Conservation (phyloP, 2,888 invertebrate species). For the Diloba caeruleocephala region DNA sequence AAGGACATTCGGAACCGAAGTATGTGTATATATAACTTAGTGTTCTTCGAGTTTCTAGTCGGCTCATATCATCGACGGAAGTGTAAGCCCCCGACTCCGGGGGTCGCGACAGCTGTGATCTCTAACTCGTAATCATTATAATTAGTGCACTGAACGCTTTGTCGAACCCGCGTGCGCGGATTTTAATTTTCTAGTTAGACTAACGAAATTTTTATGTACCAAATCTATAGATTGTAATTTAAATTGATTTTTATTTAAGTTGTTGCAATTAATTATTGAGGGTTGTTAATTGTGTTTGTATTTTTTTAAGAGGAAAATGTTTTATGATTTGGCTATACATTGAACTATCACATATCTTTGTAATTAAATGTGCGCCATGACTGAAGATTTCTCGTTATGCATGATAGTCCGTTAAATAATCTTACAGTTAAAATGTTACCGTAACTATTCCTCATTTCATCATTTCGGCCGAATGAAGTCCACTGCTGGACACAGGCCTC, state of each 20-base stretch:
- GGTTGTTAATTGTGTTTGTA: constrained; percentile 87
- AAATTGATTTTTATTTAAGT: constrained; percentile 80
- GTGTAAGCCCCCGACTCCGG: constrained; percentile 72
- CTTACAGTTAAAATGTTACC: constrained; percentile 67
- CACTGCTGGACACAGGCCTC: no score
- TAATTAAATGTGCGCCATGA: constrained; percentile 67
- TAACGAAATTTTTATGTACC: constrained; percentile 88
- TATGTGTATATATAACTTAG: constrained; percentile 83
- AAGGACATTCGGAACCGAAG: constrained; percentile 82
- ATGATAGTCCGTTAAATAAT: constrained; percentile 53
- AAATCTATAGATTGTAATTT: constrained; percentile 86
- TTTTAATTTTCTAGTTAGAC: constrained; percentile 83
- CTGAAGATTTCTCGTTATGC: constrained; percentile 64
- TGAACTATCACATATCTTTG: constrained; percentile 76
- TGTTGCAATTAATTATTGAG: constrained; percentile 83
- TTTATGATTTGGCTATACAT: constrained; percentile 56
- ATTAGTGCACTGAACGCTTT: constrained; percentile 83
- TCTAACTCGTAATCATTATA: constrained; percentile 84
- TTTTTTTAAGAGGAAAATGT: constrained; percentile 70
- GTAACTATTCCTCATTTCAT: constrained; percentile 55
- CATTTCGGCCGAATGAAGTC: no score
- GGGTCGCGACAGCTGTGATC: constrained; percentile 87
- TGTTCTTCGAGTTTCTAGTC: constrained; percentile 80
- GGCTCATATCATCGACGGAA: constrained; percentile 86
- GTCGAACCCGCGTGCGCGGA: constrained; percentile 69